phyloP scores from a whole-genome alignment of 2,888 invertebrate genomes.

The Caenorhabditis drosophilae region DNA sequence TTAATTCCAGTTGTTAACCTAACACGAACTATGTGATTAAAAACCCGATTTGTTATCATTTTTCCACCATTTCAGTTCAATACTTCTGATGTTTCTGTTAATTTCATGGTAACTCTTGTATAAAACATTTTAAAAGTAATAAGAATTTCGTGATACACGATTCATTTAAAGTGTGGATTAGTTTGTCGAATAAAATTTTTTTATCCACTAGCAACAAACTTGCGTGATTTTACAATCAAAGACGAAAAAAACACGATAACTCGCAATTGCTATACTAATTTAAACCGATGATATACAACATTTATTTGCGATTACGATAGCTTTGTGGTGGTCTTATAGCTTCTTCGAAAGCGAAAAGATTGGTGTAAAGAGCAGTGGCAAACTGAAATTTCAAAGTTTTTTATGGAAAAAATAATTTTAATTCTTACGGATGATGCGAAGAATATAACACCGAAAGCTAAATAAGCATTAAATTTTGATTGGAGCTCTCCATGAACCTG shows the following conservation, averaged over 20 bases:
- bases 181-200: too few species aligned
- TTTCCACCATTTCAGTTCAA: too few species aligned
- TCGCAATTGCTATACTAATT: not conserved
- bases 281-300: not conserved
- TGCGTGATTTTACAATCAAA: not conserved
- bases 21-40: too few species aligned
- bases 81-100: too few species aligned
- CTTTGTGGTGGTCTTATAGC: constrained; percentile 51
- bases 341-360: constrained; percentile 51
- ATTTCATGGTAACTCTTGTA: too few species aligned
- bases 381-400: constrained; percentile 26
- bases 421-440: constrained; percentile 31
- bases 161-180: too few species aligned
- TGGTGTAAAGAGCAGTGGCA: constrained; percentile 42
- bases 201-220: too few species aligned
- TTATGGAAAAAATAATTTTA: not conserved
- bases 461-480: constrained; percentile 59
- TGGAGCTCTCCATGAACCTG: constrained; percentile 60
- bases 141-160: too few species aligned
- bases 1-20: too few species aligned
- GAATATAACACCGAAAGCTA: constrained; percentile 38
- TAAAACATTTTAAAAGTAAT: too few species aligned
- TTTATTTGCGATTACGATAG: constrained; percentile 44
- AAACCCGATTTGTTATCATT: too few species aligned
- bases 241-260: not conserved